Conservation (phyloP, 2,888 invertebrate genomes). For the Cremastobaeus sp. region DNA sequence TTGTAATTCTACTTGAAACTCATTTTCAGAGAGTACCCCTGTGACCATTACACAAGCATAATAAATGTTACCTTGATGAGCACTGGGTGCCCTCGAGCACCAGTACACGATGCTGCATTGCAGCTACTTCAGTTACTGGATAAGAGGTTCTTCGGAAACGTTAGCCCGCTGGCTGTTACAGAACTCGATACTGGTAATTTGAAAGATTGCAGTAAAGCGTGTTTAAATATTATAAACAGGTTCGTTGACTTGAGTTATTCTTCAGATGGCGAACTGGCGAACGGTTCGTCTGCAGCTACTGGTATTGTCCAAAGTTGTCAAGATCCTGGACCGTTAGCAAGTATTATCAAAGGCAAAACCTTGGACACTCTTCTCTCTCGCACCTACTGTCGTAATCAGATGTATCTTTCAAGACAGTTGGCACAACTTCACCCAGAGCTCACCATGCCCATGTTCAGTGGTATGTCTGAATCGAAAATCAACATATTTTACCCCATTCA, state of each 20-base stretch:
- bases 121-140: slow-evolving; percentile 95
- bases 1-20: too few species aligned
- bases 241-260: slow-evolving; percentile 1
- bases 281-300: slow-evolving; percentile 64
- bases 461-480: too few species aligned
- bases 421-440: slow-evolving; percentile 97
- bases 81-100: slow-evolving; percentile 94
- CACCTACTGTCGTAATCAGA: slow-evolving; percentile 95
- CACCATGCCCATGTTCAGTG: slow-evolving; percentile 99
- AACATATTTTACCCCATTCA: too few species aligned
- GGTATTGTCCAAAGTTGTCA: slow-evolving; percentile 45
- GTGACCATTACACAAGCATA: slow-evolving; percentile 98
- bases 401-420: slow-evolving; percentile 93
- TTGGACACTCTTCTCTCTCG: slow-evolving; percentile 91
- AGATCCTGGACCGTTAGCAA: slow-evolving; percentile 60
- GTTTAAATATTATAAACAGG: too few species aligned
- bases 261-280: slow-evolving; percentile 66
- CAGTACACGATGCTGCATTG: slow-evolving; percentile 95
- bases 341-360: slow-evolving; percentile 81
- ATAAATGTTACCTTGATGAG: slow-evolving; percentile 98
- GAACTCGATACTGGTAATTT: slow-evolving; percentile 87
- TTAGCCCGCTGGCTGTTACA: slow-evolving; percentile 84
- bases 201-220: too few species aligned
- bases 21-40: slow-evolving; percentile 92
- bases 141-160: slow-evolving; percentile 94